These are phyloP conservation scores for Brachyistius frenatus DNA, from an alignment of 2,113 vertebrate genomes.

Conservation along the genomic window DNA sequence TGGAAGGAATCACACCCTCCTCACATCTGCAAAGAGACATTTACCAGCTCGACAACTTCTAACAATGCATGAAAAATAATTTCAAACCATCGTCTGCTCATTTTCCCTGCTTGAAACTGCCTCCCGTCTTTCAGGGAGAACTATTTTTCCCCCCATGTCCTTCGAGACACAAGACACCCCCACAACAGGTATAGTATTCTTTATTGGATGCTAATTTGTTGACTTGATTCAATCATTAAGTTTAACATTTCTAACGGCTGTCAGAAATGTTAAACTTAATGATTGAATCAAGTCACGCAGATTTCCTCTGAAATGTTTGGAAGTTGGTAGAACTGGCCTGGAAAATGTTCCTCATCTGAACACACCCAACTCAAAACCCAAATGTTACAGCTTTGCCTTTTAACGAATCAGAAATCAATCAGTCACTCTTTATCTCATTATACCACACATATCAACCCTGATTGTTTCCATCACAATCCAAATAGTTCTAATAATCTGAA, in stretches of 20 bases:
- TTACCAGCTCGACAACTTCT: constrained; percentile 36
- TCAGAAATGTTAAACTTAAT: background rate
- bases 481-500: background rate
- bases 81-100: background rate
- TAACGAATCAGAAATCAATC: background rate
- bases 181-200: background rate
- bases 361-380: background rate
- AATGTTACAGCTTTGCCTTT: background rate
- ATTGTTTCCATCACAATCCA: background rate
- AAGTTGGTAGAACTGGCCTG: background rate
- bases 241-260: too few species aligned
- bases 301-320: background rate
- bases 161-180: background rate
- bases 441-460: too few species aligned
- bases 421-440: background rate
- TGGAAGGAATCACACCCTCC: constrained; percentile 33
- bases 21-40: constrained; percentile 51
- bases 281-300: background rate
- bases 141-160: background rate
- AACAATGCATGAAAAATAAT: constrained; percentile 17
- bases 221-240: too few species aligned
- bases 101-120: background rate
- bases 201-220: background rate
- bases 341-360: constrained; percentile 8
- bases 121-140: background rate